phyloP scores from a whole-genome alignment of 2,797 vertebrate genomes.

The Neostethus bicornis region DNA sequence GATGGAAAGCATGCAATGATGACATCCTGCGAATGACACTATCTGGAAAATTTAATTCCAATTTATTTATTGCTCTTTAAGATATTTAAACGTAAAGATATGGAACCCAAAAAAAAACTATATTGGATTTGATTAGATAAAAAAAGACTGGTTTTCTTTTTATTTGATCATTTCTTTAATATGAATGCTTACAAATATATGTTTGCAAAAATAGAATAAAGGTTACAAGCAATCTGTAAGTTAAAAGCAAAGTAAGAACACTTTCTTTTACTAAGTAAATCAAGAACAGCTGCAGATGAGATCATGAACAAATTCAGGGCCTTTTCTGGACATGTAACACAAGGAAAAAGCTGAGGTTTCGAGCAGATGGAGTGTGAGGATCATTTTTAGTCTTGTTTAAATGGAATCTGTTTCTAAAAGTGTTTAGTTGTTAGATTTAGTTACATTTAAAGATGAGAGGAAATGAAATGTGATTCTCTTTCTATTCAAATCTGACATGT shows the following conservation, averaged over 20 bases:
- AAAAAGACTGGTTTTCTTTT: neutral
- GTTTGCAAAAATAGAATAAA: neutral
- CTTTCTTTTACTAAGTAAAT: neutral
- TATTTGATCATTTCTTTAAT: neutral
- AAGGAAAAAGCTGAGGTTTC: neutral
- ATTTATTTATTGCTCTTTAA: too few relatives aligned
- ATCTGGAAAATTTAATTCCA: slow-evolving; percentile 1
- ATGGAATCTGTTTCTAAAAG: neutral
- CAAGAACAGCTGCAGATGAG: slow-evolving; percentile 6
- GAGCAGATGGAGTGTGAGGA: neutral
- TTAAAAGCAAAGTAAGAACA: neutral
- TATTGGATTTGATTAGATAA: too few relatives aligned
- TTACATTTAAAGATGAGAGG: slow-evolving; percentile 13
- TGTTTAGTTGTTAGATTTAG: neutral
- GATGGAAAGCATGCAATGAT: slow-evolving; percentile 14
- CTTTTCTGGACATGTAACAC: slow-evolving; percentile 10
- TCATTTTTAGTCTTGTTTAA: neutral
- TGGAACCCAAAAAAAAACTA: too few relatives aligned
- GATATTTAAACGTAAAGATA: too few relatives aligned
- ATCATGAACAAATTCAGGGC: slow-evolving; percentile 26
- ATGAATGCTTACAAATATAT: too few relatives aligned
- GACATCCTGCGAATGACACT: slow-evolving; percentile 11
- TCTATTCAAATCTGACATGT: slow-evolving; percentile 21
- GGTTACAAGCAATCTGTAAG: neutral
- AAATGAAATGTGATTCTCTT: slow-evolving; percentile 13